phyloP scores from a whole-genome alignment of 1,140 invertebrate genomes.

The Cepaea nemoralis region DNA sequence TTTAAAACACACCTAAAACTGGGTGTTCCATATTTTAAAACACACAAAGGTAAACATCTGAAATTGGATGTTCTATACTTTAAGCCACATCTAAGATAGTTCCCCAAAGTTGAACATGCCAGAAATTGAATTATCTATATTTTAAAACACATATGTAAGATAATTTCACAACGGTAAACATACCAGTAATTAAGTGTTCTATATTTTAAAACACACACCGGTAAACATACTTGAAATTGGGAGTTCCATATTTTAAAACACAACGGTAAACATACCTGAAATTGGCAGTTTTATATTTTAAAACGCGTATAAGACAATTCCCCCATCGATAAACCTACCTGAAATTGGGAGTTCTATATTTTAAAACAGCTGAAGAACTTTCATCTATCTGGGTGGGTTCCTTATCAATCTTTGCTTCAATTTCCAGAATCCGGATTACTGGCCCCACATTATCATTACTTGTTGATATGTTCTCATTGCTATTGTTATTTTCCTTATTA shows the following conservation, averaged over 20 bases:
- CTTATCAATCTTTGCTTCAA: slow-evolving; percentile 66
- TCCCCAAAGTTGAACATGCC: too few species aligned
- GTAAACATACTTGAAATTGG: slow-evolving; percentile 66
- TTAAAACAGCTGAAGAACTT: slow-evolving; percentile 64
- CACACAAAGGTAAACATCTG: too few species aligned
- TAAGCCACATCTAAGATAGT: too few species aligned
- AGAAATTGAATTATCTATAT: too few species aligned
- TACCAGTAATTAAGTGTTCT: too few species aligned
- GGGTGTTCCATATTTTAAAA: too few species aligned
- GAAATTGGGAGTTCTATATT: slow-evolving; percentile 69
- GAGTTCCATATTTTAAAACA: slow-evolving; percentile 51
- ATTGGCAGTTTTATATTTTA: slow-evolving; percentile 59
- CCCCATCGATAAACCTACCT: slow-evolving; percentile 57
- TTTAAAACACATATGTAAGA: too few species aligned
- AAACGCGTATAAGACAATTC: too few species aligned
- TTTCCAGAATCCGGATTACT: slow-evolving; percentile 57
- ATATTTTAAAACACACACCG: neutral
- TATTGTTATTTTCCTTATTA: slow-evolving; percentile 49
- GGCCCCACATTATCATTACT: slow-evolving; percentile 47
- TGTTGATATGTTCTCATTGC: slow-evolving; percentile 47
- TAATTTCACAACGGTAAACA: too few species aligned
- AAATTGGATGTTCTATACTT: too few species aligned
- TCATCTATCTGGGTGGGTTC: slow-evolving; percentile 66
- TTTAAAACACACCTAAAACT: too few species aligned
- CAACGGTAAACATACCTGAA: slow-evolving; percentile 62